A percentile compares a stretch with the other conserved stretches of the same genome.
phyloP scores from a whole-genome alignment of 2,113 vertebrate species.

The Epinephelus cyanopodus region DNA sequence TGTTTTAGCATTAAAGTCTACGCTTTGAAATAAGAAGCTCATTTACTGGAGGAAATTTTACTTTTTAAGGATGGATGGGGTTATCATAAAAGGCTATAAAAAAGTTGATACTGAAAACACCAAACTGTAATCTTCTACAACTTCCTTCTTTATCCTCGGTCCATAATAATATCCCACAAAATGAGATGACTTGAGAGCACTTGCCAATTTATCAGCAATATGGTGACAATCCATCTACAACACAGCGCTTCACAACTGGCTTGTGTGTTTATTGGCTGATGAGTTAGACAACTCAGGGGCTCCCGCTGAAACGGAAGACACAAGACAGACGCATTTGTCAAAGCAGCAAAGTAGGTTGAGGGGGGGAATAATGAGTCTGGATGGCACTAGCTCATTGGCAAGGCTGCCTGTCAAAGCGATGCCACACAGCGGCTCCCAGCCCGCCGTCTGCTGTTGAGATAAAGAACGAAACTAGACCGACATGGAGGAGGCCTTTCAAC shows the following conservation, averaged over 20 bases:
- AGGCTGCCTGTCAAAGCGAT: slow-evolving; percentile 52
- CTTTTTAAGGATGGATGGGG: neutral
- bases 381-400: slow-evolving; percentile 57
- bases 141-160: neutral
- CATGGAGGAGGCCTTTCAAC: slow-evolving; percentile 52
- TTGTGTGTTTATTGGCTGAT: slow-evolving; percentile 44
- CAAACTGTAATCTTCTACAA: neutral
- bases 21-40: neutral
- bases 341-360: slow-evolving; percentile 55
- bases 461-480: slow-evolving; percentile 59
- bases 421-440: slow-evolving; percentile 53
- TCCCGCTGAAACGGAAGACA: slow-evolving; percentile 37
- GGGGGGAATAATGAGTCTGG: slow-evolving; percentile 44
- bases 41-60: neutral
- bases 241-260: neutral
- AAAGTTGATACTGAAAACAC: neutral
- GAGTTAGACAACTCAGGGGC: slow-evolving; percentile 35
- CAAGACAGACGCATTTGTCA: slow-evolving; percentile 57
- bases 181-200: neutral
- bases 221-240: slow-evolving; percentile 20
- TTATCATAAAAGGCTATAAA: neutral
- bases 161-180: neutral
- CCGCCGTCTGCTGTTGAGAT: slow-evolving; percentile 55
- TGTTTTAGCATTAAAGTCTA: neutral
- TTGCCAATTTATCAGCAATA: slow-evolving; percentile 10